Percentiles rank a stretch among this genome's conserved stretches.
These are phyloP conservation scores for Eremophila alpestris DNA, from an alignment of 2,797 vertebrate genomes.

Conservation along the genomic window DNA sequence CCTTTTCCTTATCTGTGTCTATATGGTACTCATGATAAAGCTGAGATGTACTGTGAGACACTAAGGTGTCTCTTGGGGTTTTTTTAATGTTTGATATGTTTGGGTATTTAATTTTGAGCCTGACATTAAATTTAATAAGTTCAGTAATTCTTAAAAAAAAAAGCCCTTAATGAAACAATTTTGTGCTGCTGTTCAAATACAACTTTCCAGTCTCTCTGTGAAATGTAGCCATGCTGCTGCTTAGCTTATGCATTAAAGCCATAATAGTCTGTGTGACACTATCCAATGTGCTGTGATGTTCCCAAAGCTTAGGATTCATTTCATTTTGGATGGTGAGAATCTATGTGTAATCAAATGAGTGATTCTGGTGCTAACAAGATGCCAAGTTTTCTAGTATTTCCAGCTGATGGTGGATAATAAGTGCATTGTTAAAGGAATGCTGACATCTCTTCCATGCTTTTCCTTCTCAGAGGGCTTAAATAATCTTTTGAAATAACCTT, in stretches of 20 bases:
- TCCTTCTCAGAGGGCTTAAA: background rate
- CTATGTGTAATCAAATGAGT: conserved; percentile 26
- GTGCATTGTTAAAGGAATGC: background rate
- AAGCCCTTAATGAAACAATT: background rate
- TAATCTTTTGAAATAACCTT: conserved; percentile 2
- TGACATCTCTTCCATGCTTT: background rate
- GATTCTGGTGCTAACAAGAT: conserved; percentile 31
- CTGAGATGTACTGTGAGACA: background rate
- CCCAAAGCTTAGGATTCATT: conserved; percentile 14
- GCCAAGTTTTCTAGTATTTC: background rate
- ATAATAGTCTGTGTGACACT: background rate
- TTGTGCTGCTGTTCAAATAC: background rate
- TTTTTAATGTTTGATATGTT: background rate
- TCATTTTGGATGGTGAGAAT: conserved; percentile 5
- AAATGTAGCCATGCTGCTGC: background rate
- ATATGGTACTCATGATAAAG: background rate
- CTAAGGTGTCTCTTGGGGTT: background rate
- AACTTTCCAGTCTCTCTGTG: background rate
- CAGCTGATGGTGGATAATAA: background rate
- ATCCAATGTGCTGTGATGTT: background rate
- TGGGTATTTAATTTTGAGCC: conserved; percentile 62
- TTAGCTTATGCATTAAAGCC: background rate
- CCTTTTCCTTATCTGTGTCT: background rate
- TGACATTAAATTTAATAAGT: conserved; percentile 45
- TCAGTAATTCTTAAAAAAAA: conserved; percentile 49